These are phyloP conservation scores for Calyptommatus sinebrachiatus DNA, from an alignment of 2,113 vertebrate genomes.

Conservation along the genomic window DNA sequence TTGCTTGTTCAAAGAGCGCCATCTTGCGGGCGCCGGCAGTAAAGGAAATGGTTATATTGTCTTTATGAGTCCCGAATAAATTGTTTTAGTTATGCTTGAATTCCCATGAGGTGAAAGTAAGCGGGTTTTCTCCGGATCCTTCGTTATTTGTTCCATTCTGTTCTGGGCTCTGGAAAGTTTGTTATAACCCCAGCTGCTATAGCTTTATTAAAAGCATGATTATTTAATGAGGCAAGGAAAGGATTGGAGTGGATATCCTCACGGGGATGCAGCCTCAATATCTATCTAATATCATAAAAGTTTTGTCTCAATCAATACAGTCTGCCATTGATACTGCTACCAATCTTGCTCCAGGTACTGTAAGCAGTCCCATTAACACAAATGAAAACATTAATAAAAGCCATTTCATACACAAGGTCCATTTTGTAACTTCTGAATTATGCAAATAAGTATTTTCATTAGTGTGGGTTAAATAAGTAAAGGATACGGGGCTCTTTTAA, in stretches of 20 bases:
- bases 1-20: constrained; percentile 69
- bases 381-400: too few species aligned
- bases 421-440: too few species aligned
- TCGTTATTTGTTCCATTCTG: not conserved
- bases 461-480: too few species aligned
- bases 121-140: too few species aligned
- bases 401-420: too few species aligned
- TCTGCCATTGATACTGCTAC: not conserved
- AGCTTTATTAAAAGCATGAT: not conserved
- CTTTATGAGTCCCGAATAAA: fast-evolving
- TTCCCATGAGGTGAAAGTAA: too few species aligned
- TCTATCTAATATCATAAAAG: not conserved
- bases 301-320: not conserved
- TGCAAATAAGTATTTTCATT: too few species aligned
- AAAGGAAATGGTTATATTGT: constrained; percentile 16
- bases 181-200: not conserved
- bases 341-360: not conserved
- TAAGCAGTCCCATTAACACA: too few species aligned
- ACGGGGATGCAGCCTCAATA: not conserved
- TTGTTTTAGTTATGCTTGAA: too few species aligned
- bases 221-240: not conserved
- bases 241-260: too few species aligned
- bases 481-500: not conserved
- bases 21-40: constrained; percentile 65
- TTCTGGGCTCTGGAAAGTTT: not conserved